Percentiles rank a stretch among this genome's conserved stretches.
Conservation (phyloP, 2,888 invertebrate species). For the Linyphia triangularis region DNA sequence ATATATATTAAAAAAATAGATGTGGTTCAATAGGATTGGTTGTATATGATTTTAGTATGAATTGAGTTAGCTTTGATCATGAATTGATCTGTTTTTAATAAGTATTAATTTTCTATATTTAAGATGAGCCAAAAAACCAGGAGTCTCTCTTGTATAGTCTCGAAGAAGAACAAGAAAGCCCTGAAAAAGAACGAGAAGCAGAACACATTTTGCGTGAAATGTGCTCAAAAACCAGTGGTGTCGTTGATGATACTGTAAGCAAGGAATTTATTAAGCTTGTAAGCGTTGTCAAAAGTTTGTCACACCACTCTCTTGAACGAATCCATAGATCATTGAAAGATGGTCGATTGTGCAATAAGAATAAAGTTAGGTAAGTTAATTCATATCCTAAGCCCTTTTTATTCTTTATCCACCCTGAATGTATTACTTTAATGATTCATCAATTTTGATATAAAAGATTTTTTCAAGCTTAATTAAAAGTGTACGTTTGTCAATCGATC, state of each 20-base stretch:
- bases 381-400: too few relatives aligned
- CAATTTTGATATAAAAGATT: too few relatives aligned
- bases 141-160: constrained; percentile 29
- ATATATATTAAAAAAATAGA: too few relatives aligned
- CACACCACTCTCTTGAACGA: constrained; percentile 4
- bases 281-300: not conserved
- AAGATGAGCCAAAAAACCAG: not conserved
- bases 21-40: too few relatives aligned
- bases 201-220: constrained; percentile 51
- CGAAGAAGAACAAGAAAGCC: constrained; percentile 24
- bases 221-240: constrained; percentile 35
- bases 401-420: too few relatives aligned
- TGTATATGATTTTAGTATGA: too few relatives aligned
- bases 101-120: too few relatives aligned
- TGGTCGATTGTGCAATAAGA: constrained; percentile 42
- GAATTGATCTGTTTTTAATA: too few relatives aligned
- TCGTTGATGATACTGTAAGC: constrained; percentile 40
- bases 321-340: constrained; percentile 29
- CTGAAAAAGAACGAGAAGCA: constrained; percentile 42
- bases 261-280: constrained; percentile 43
- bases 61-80: too few relatives aligned
- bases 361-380: constrained; percentile 55
- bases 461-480: too few relatives aligned
- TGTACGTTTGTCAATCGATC: too few relatives aligned
- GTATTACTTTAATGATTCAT: too few relatives aligned